Evolutionary conservation across 1,140 invertebrate species (phyloP), one percentile per base, ranked within the genome.

Genomic region (Bombus pyrosoma): DNA sequence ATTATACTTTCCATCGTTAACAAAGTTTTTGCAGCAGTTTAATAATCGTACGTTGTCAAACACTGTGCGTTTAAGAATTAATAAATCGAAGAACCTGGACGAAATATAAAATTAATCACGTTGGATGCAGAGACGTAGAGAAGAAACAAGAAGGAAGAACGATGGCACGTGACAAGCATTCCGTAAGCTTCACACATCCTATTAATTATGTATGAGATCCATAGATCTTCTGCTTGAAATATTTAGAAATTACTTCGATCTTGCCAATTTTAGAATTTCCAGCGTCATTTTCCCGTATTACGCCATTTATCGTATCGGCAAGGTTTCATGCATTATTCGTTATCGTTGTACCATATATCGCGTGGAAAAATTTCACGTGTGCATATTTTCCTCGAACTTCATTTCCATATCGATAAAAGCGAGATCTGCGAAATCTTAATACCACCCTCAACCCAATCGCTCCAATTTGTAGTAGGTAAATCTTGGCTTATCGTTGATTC

Each of bases 391-490:
- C 59, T 4, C 28, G 2, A 5, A 13, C 28, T 12, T 34, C 22
- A 57, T 47, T 75, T 75, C 18, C 73, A 75, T 25, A 39, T 10
- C 37, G 66, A 68, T 68, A 25, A 43, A 28, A 13, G 1, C 9
- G 8, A 28, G 34, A 64, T 22, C 18, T 3, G 10, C 2, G 41
- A 32, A 25, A 9, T 47, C 32, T 80, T 69, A 43, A 73, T 62
- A 28, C 28, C 53, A 39, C 1, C 18, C 6, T 18, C 22, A n/a
- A 39, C 8, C 47, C 25, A 25, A 53, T 25, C 12, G 43, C 22
- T 25, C 39, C 39, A 69, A 77, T 83, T 77, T 68, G 64, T 83
- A 64, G n/a, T 22, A 15, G 47, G n/a, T 53, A 57, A 69, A 57
- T 37, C 34, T 22, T n/a, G 34, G n/a, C 32, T 69, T 47, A 28